Conservation (phyloP, 2,113 vertebrate genomes). For the Seriola quinqueradiata region DNA sequence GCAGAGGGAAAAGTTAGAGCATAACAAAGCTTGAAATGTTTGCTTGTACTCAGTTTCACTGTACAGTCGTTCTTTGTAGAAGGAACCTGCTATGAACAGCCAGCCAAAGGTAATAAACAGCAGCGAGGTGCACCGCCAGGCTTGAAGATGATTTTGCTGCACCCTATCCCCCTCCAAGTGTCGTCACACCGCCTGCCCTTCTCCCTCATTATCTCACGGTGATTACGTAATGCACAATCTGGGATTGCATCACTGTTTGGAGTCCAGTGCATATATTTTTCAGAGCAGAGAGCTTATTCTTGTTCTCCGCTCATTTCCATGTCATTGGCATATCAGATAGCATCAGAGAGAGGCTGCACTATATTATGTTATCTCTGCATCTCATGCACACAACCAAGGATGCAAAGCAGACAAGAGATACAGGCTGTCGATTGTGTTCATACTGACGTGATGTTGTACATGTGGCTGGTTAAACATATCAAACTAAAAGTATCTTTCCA, state of each 20-base stretch:
- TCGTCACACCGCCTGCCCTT: not conserved
- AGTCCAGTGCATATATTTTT: slow-evolving; percentile 61
- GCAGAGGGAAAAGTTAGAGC: slow-evolving; percentile 4
- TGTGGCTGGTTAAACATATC: not conserved
- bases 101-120: slow-evolving; percentile 47
- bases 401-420: not conserved
- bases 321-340: slow-evolving; percentile 49
- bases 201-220: slow-evolving; percentile 49
- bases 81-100: slow-evolving; percentile 16
- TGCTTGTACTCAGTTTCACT: slow-evolving; percentile 23
- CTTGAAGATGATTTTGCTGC: slow-evolving; percentile 36
- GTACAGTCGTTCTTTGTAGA: not conserved
- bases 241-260: slow-evolving; percentile 67
- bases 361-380: not conserved
- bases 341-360: slow-evolving; percentile 32
- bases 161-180: slow-evolving; percentile 4
- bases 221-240: slow-evolving; percentile 70
- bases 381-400: not conserved
- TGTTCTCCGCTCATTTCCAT: slow-evolving; percentile 56
- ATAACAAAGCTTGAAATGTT: slow-evolving; percentile 23
- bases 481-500: not conserved
- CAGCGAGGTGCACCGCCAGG: not conserved
- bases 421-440: slow-evolving; percentile 32
- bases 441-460: slow-evolving; percentile 3
- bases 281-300: slow-evolving; percentile 66